Evolutionary conservation across 2,797 vertebrate species (phyloP), one percentile per base, ranked within the genome.

Genomic region (Tenualosa ilisha): DNA sequence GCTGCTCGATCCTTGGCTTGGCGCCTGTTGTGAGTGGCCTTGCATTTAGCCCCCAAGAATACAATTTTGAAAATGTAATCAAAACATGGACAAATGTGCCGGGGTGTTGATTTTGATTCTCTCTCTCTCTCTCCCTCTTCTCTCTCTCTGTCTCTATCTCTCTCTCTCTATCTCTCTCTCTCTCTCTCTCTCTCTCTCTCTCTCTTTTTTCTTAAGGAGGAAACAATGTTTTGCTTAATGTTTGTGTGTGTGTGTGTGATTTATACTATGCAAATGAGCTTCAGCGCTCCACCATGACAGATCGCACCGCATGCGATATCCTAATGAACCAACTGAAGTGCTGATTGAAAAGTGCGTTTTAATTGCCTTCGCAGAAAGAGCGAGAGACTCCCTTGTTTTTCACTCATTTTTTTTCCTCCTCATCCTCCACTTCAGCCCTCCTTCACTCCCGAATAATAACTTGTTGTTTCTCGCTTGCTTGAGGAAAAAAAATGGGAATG

Each of bases 401-500:
- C 31, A 3, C 13, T 26, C 31, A 13, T 5, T 3, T 40, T 26
- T 26, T 26, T 6, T 31, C 6, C 65, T 20, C 63, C 22, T n/a
- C 22, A 75, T 51, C 24, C n/a, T 49, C 26, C 81, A 8, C n/a
- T 13, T 59, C 15, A 53, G 8, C 40, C 17, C 82, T 86, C 81
- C 89, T 89, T 88, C 59, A 56, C 40, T 53, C 59, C 75, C 86
- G 86, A 43, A 88, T 82, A 40, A 75, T 75, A 75, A 75, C 68
- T 82, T 82, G 88, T 89, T 92, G 90, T 91, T 86, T 90, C 89
- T 88, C 88, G 88, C 84, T 84, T 85, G 88, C 92, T 88, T 86
- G 85, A 84, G 89, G 88, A 65, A 65, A 93, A 93, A 93, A 94
- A 93, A 95, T 94, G 91, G 93, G 91, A 91, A 9, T 40, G 40